Evolutionary conservation across 2,113 vertebrate genomes (phyloP).

Genomic region (Sisor rabdophorus): DNA sequence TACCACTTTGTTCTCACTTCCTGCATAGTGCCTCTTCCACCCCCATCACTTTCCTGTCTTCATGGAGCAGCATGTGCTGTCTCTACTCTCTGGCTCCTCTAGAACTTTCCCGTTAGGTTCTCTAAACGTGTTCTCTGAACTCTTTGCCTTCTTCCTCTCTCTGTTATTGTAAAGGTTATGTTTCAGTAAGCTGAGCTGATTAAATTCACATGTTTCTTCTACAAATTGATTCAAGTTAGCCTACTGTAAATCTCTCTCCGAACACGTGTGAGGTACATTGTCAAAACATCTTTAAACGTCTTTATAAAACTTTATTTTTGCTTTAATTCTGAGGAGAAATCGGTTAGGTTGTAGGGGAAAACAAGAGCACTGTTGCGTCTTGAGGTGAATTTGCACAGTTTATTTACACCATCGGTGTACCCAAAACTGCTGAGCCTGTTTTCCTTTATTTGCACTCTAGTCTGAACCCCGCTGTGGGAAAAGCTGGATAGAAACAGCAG

Average conservation of each 20-base stretch:
- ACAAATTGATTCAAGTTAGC: neutral
- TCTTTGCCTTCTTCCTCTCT: neutral
- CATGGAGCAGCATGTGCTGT: slow-evolving; percentile 36
- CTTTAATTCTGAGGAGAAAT: neutral
- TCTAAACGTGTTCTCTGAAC: neutral
- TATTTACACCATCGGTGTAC: neutral
- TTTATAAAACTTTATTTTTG: neutral
- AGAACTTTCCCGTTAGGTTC: neutral
- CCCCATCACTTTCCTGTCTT: slow-evolving; percentile 68
- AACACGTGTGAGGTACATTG: neutral
- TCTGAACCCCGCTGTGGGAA: neutral
- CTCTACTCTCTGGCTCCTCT: neutral
- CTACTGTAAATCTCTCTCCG: neutral
- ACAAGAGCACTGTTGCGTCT: neutral
- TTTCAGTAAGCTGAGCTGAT: neutral
- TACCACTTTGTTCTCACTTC: slow-evolving; percentile 64
- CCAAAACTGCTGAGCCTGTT: neutral
- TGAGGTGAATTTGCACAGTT: neutral
- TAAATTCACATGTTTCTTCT: neutral
- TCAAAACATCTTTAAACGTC: no score
- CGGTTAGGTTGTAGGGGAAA: neutral
- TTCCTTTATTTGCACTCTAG: neutral
- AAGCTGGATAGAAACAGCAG: neutral
- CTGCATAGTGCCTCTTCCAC: slow-evolving; percentile 66
- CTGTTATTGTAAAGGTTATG: neutral